These are phyloP conservation scores for Ypsolopha scabrella DNA, from an alignment of 2,888 invertebrate species.

Conservation along the genomic window DNA sequence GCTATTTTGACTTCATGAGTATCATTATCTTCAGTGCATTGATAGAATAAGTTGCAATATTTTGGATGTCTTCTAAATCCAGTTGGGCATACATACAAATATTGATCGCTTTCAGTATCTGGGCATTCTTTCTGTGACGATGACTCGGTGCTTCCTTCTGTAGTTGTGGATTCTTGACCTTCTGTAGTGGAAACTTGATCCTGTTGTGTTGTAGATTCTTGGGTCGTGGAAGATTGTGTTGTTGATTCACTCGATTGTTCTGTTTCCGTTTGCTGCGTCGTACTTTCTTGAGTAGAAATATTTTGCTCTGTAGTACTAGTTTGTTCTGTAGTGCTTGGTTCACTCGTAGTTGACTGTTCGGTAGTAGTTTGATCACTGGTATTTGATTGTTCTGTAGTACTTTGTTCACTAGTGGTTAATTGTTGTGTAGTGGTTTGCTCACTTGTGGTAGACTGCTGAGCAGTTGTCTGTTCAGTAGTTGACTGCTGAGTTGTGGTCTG, in stretches of 20 bases:
- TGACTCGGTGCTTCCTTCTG: slow-evolving; percentile 16
- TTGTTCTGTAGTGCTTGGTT: slow-evolving; percentile 18
- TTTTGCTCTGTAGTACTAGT: slow-evolving; percentile 14
- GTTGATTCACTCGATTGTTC: slow-evolving; percentile 8
- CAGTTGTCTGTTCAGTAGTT: slow-evolving; percentile 1
- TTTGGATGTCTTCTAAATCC: slow-evolving; percentile 87
- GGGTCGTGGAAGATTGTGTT: slow-evolving; percentile 15
- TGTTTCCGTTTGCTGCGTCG: slow-evolving; percentile 12
- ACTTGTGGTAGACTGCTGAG: slow-evolving; percentile 14
- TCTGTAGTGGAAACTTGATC: slow-evolving; percentile 15
- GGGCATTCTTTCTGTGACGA: slow-evolving; percentile 50
- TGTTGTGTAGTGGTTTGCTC: slow-evolving; percentile 15
- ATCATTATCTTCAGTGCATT: slow-evolving; percentile 77
- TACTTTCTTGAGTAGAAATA: slow-evolving; percentile 17
- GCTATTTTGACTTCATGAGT: slow-evolving; percentile 80
- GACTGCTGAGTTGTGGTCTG: slow-evolving; percentile 14
- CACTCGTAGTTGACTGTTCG: slow-evolving; percentile 14
- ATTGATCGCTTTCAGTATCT: slow-evolving; percentile 76
- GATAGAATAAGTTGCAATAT: slow-evolving; percentile 86
- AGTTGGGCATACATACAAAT: slow-evolving; percentile 81
- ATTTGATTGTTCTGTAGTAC: slow-evolving; percentile 12
- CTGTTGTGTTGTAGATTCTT: slow-evolving; percentile 18
- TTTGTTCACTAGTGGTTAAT: slow-evolving; percentile 4
- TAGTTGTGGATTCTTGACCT: slow-evolving; percentile 10
- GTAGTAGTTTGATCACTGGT: slow-evolving; percentile 17